Percentiles rank a stretch among this genome's conserved stretches.
These are phyloP conservation scores for Brachionus rubens DNA, from an alignment of 1,140 invertebrate genomes.

Conservation along the genomic window DNA sequence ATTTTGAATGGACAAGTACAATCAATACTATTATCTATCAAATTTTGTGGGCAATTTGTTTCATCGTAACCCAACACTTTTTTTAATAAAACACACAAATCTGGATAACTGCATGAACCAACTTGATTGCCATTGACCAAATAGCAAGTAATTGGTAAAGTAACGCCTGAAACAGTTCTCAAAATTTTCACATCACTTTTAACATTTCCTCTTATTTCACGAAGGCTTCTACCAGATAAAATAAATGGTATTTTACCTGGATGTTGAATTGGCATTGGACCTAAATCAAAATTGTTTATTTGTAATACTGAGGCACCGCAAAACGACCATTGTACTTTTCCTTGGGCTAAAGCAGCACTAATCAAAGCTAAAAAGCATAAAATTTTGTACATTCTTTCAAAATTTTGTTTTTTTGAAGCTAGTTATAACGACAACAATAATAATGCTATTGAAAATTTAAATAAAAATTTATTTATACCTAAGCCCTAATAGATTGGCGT, in stretches of 20 bases:
- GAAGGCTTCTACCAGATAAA: conserved; percentile 1
- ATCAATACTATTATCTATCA: conserved; percentile 19
- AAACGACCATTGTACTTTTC: conserved; percentile 28
- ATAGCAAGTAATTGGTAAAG: conserved; percentile 34
- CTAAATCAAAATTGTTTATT: neutral
- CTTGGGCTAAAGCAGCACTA: conserved; percentile 2
- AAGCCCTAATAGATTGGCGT: too few relatives aligned
- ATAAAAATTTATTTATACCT: neutral
- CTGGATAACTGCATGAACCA: conserved; percentile 37
- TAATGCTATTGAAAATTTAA: neutral
- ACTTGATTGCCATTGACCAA: conserved; percentile 35
- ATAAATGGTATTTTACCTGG: conserved; percentile 21
- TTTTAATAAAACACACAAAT: conserved; percentile 22
- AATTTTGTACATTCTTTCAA: conserved; percentile 27
- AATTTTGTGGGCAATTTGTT: conserved; percentile 28
- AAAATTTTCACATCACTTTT: neutral
- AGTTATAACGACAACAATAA: too few relatives aligned
- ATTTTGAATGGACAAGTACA: conserved; percentile 45
- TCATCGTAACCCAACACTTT: neutral
- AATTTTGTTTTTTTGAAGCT: too few relatives aligned
- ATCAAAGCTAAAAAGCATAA: conserved; percentile 19
- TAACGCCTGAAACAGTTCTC: conserved; percentile 8
- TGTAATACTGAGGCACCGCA: conserved; percentile 25
- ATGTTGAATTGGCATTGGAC: conserved; percentile 37
- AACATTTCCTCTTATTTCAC: conserved; percentile 31